Base-by-base conservation (phyloP, 2,888 invertebrate species). In the Thecocarcelia acutangulata region DNA sequence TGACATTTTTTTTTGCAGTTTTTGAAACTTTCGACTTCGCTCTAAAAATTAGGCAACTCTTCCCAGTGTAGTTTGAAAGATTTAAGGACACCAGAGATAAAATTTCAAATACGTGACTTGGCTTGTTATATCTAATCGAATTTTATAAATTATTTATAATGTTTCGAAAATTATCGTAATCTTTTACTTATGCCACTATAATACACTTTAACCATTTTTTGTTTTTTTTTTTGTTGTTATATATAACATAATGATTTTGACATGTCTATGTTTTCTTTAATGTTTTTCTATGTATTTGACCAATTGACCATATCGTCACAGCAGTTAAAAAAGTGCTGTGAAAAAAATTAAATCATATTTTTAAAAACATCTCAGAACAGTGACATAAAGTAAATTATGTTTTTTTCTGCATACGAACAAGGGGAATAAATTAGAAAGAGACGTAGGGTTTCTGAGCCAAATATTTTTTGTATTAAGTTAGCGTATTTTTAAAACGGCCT, bases 31-130 rank as follows among this genome's bases (percentile, higher is more conserved):
- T 13, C 2, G 42, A 15, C 83, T n/a, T n/a, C n/a, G n/a, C n/a
- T n/a, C n/a, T n/a, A 77, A 73, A 76, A 78, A 77, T 73, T 83
- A 70, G 69, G 80, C 74, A 61, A n/a, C n/a, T n/a, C n/a, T 44
- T 44, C 50, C 4, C 33, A 19, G 54, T 48, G 59, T 48, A 72
- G 13, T 17, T 56, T 28, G 3, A 56, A 64, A 68, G 72, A 64
- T 48, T 48, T 68, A 40, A 24, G 24, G 52, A 1, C 50, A 76
- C 15, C 37, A 59, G 63, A 73, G 73, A 81, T 68, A 68, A 68
- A 59, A 77, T 69, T 68, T 69, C 69, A 56, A 63, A 85, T 86
- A 89, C 88, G 88, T 88, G 89, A 89, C 87, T 87, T 85, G 87
- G 21, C 24, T 85, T 85, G 84, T 85, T 84, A 59, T 19, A 52